phyloP scores from a whole-genome alignment of 2,797 vertebrate genomes.

The Buphagus erythrorhynchus region DNA sequence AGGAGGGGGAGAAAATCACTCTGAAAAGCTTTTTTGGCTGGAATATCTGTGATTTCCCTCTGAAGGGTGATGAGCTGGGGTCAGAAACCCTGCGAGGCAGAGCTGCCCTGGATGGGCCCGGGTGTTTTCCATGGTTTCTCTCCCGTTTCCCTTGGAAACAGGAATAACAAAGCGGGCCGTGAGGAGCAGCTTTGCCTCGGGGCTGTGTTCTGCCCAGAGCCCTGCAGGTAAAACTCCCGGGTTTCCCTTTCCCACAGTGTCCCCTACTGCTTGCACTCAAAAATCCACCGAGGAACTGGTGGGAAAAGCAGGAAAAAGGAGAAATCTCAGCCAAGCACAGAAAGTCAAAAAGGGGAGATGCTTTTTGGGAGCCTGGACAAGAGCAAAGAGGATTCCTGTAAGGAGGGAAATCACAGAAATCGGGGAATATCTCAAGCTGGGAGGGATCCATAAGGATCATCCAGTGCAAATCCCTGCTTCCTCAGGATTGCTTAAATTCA shows the following conservation, averaged over 20 bases:
- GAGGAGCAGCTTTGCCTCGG: not conserved
- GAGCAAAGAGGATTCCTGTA: not conserved
- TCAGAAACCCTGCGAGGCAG: not conserved
- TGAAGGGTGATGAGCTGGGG: not conserved
- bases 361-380: not conserved
- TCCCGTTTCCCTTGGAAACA: not conserved
- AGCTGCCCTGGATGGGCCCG: not conserved
- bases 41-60: not conserved
- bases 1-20: not conserved
- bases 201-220: not conserved
- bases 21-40: not conserved
- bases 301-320: not conserved
- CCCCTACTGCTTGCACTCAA: slow-evolving; percentile 61
- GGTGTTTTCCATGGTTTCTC: not conserved
- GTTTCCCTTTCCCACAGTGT: slow-evolving; percentile 67
- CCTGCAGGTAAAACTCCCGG: slow-evolving; percentile 28
- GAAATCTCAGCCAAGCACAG: not conserved
- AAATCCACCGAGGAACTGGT: not conserved
- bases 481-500: not conserved
- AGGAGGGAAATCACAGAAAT: not conserved
- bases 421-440: not conserved
- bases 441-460: not conserved
- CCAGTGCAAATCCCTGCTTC: not conserved
- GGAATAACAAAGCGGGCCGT: not conserved
- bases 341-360: not conserved